Evolutionary conservation across 2,797 vertebrate species (phyloP).

Genomic region (Onychomys arenicola): DNA sequence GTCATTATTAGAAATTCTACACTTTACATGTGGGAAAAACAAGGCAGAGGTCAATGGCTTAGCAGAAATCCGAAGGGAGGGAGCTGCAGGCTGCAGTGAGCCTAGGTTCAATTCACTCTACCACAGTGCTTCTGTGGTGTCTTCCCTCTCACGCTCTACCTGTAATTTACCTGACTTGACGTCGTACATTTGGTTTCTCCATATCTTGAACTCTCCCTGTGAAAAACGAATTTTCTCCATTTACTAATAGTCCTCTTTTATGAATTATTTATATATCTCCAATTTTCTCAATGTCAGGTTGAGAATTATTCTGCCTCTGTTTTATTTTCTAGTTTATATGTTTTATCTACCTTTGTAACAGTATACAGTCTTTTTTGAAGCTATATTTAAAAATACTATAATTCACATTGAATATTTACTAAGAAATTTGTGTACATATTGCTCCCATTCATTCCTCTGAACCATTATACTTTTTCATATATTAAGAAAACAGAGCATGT

Average conservation of each 20-base stretch:
- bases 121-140: rapidly evolving
- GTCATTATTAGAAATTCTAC: conserved; percentile 68
- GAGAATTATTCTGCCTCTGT: neutral
- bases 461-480: neutral
- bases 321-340: neutral
- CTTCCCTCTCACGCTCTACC: neutral
- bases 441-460: neutral
- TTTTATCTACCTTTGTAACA: neutral
- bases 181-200: neutral
- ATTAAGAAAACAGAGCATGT: neutral
- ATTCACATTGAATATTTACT: neutral
- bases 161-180: neutral
- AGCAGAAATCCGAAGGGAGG: neutral
- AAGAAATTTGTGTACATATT: neutral
- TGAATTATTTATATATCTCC: neutral
- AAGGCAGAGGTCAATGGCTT: conserved; percentile 49
- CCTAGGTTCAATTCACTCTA: neutral
- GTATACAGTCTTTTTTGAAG: neutral
- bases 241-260: neutral
- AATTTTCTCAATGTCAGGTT: neutral
- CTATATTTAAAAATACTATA: neutral
- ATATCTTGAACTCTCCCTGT: neutral
- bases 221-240: neutral
- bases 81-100: neutral
- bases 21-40: conserved; percentile 49